Conservation (phyloP, 2,113 vertebrate genomes). For the Casuarius casuarius region DNA sequence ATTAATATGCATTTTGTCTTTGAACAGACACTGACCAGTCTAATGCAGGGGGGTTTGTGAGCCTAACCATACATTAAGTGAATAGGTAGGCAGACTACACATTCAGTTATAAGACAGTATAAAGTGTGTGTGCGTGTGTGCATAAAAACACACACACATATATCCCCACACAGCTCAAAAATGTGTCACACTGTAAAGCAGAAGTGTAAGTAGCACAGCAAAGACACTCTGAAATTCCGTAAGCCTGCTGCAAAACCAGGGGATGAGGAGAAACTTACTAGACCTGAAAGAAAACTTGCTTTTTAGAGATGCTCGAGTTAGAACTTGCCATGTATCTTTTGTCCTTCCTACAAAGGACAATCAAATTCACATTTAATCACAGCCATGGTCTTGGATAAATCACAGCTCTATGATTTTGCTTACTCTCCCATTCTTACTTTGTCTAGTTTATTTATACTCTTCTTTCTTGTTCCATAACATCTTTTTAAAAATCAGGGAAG, state of each 20-base stretch:
- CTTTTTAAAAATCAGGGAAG: neutral
- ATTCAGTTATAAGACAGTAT: neutral
- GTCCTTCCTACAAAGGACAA: neutral
- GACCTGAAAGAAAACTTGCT: neutral
- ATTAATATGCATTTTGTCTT: neutral
- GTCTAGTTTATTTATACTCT: neutral
- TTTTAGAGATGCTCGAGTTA: rapidly evolving
- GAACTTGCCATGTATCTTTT: neutral
- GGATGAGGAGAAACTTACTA: neutral
- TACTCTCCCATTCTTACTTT: neutral
- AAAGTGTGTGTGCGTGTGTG: rapidly evolving
- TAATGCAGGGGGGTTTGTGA: neutral
- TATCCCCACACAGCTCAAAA: neutral
- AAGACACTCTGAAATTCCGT: neutral
- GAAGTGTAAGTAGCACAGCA: neutral
- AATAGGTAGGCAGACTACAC: neutral
- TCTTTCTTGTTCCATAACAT: neutral
- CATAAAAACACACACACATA: neutral
- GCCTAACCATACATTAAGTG: neutral
- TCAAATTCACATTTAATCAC: neutral
- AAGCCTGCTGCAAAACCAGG: neutral
- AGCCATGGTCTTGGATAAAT: neutral
- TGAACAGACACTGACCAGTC: neutral
- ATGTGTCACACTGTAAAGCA: neutral
- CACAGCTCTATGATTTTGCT: neutral